These are phyloP conservation scores for Leptonema lineaticorne DNA, from an alignment of 1,140 invertebrate genomes.

Conservation along the genomic window DNA sequence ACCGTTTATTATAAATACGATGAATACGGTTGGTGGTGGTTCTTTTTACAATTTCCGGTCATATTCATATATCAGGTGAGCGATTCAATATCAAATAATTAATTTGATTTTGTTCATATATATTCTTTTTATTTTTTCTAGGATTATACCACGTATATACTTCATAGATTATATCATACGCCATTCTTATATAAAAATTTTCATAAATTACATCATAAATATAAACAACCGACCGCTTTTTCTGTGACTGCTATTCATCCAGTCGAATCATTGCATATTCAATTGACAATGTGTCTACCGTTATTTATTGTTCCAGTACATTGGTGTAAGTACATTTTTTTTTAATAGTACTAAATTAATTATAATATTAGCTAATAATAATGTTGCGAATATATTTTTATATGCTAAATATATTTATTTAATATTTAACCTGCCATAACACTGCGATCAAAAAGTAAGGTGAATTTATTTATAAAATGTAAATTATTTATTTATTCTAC, in stretches of 20 bases:
- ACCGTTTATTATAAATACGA: conserved; percentile 64
- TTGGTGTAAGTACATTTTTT: conserved; percentile 59
- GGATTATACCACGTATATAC: conserved; percentile 70
- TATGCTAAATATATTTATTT: too few relatives aligned
- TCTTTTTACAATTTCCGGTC: conserved; percentile 64
- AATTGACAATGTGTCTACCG: conserved; percentile 57
- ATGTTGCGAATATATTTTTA: too few relatives aligned
- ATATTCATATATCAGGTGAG: conserved; percentile 65
- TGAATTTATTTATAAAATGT: too few relatives aligned
- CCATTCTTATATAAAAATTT: conserved; percentile 70
- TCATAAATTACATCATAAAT: conserved; percentile 74
- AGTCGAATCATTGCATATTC: conserved; percentile 64
- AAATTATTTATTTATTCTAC: too few relatives aligned
- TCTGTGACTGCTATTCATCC: conserved; percentile 75
- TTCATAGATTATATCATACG: conserved; percentile 68
- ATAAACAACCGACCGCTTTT: conserved; percentile 74
- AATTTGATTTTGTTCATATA: neutral
- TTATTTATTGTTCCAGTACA: conserved; percentile 63
- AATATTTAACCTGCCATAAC: too few relatives aligned
- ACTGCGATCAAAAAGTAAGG: too few relatives aligned
- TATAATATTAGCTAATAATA: too few relatives aligned
- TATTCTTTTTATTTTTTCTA: conserved; percentile 46
- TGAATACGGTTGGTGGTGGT: conserved; percentile 67
- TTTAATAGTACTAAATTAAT: too few relatives aligned
- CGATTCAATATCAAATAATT: neutral